A percentile compares a stretch with the other conserved stretches of the same genome.
These are phyloP conservation scores for Bombus haemorrhoidalis DNA, from an alignment of 1,140 invertebrate species.

Conservation along the genomic window DNA sequence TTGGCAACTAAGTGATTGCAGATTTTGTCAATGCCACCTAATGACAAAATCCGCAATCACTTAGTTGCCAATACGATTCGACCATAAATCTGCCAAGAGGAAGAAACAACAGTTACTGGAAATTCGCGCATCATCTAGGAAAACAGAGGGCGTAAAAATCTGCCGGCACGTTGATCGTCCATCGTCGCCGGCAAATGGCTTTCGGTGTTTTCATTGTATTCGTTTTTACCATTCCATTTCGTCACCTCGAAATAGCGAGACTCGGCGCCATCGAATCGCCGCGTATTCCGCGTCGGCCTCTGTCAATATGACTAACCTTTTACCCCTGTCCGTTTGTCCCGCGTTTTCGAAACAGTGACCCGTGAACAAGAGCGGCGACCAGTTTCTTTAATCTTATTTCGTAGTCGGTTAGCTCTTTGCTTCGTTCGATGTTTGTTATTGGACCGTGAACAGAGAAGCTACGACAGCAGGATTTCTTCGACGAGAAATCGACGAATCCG, in stretches of 20 bases:
- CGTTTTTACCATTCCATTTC: neutral
- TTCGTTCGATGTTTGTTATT: neutral
- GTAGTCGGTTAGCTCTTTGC: neutral
- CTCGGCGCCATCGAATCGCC: too few species aligned
- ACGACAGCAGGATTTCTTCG: neutral
- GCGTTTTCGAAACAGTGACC: neutral
- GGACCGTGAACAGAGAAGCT: neutral
- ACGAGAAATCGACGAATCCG: neutral
- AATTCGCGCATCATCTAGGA: too few species aligned
- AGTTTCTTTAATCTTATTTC: neutral
- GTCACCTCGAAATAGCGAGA: neutral
- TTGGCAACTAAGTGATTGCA: too few species aligned
- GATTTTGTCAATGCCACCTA: too few species aligned
- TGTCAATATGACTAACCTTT: neutral
- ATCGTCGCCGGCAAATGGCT: too few species aligned
- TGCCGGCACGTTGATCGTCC: too few species aligned
- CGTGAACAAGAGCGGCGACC: neutral
- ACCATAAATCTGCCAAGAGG: too few species aligned
- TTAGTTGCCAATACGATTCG: too few species aligned
- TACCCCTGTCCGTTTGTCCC: neutral
- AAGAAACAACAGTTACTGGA: too few species aligned
- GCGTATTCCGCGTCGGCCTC: neutral
- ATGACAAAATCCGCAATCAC: too few species aligned
- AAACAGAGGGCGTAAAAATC: too few species aligned
- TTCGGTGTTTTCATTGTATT: too few species aligned